Percentiles rank a stretch among this genome's conserved stretches.
phyloP scores from a whole-genome alignment of 2,797 vertebrate genomes.

The Phalanger gymnotis region DNA sequence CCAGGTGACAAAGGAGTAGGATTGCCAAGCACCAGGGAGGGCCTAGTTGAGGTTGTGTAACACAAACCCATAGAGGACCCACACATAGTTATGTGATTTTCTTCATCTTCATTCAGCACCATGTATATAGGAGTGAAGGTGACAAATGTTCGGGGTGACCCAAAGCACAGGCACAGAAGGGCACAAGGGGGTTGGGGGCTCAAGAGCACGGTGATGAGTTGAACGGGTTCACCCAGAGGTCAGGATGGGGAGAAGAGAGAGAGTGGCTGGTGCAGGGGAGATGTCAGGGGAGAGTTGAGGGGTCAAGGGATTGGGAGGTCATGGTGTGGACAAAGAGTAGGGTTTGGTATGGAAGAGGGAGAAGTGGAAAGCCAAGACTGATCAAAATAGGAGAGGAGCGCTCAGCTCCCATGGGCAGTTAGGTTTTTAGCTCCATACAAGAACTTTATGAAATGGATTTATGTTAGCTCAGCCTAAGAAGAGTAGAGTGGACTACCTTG shows the following conservation, averaged over 20 bases:
- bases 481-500: background rate
- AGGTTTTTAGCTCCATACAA: background rate
- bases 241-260: background rate
- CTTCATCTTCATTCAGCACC: background rate
- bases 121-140: background rate
- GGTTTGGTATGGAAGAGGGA: too few species aligned
- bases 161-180: background rate
- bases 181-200: background rate
- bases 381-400: background rate
- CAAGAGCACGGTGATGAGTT: too few species aligned
- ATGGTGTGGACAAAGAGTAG: too few species aligned
- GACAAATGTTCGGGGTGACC: background rate
- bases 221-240: background rate
- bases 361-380: background rate
- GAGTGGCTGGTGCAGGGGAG: background rate
- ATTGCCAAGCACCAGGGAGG: background rate
- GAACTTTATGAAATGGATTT: background rate
- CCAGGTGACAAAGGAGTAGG: too few species aligned
- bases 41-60: background rate
- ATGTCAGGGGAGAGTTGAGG: background rate
- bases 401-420: background rate
- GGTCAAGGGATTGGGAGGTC: background rate
- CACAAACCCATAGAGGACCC: background rate
- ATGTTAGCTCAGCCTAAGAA: background rate
- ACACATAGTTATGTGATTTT: background rate